Conservation (phyloP, 2,797 vertebrate genomes). For the Aplochiton taeniatus region DNA sequence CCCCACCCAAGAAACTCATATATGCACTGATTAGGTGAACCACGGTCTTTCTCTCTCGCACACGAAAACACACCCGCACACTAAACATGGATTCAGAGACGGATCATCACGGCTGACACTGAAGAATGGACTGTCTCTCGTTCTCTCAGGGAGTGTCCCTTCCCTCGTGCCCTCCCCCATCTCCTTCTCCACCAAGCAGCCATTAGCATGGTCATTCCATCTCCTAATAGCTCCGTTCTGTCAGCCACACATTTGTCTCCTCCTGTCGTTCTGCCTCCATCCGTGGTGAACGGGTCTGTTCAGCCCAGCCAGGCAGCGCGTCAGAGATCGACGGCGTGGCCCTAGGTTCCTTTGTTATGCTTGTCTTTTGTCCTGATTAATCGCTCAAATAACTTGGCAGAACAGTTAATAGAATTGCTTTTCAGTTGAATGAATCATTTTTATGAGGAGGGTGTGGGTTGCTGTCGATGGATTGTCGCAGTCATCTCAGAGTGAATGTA, state of each 20-base stretch:
- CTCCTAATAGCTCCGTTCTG: slow-evolving; percentile 53
- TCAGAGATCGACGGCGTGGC: slow-evolving; percentile 2
- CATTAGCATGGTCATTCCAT: slow-evolving; percentile 58
- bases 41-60: too few species aligned
- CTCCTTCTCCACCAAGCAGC: slow-evolving; percentile 51
- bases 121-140: slow-evolving; percentile 24
- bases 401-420: slow-evolving; percentile 31
- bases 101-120: slow-evolving; percentile 23
- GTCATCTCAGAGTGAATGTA: too few species aligned
- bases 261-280: slow-evolving; percentile 30
- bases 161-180: neutral
- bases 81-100: slow-evolving; percentile 6
- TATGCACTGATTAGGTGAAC: too few species aligned
- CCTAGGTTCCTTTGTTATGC: slow-evolving; percentile 9
- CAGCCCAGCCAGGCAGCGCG: slow-evolving; percentile 22
- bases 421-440: too few species aligned
- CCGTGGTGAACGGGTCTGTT: slow-evolving; percentile 1
- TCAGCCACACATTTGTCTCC: slow-evolving; percentile 42
- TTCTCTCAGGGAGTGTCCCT: slow-evolving; percentile 28
- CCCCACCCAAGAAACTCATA: neutral
- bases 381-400: slow-evolving; percentile 24
- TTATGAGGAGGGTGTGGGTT: too few species aligned
- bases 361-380: slow-evolving; percentile 30
- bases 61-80: slow-evolving; percentile 11
- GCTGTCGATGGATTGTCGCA: too few species aligned